These are phyloP conservation scores for Lithophane leautieri DNA, from an alignment of 2,888 invertebrate genomes.

Conservation along the genomic window DNA sequence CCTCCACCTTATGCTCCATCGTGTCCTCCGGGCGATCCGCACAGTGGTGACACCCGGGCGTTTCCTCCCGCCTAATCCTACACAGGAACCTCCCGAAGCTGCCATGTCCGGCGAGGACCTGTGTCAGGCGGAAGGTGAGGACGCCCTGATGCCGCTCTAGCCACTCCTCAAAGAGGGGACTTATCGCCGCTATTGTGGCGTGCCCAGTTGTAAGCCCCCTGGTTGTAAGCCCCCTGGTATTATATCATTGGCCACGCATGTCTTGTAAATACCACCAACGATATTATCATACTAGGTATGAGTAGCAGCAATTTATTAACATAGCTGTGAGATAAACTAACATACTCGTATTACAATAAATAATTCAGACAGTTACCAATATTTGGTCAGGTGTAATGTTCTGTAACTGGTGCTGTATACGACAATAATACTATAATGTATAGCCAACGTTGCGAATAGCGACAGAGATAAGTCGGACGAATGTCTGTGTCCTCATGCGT, in stretches of 20 bases:
- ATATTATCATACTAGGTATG: neutral
- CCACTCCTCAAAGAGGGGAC: too few relatives aligned
- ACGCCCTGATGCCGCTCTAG: too few relatives aligned
- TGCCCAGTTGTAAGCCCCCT: too few relatives aligned
- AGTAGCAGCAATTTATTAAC: conserved; percentile 3
- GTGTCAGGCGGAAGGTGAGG: too few relatives aligned
- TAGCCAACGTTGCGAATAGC: conserved; percentile 14
- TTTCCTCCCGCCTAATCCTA: too few relatives aligned
- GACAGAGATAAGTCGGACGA: conserved; percentile 5
- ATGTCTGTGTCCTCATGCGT: conserved; percentile 16
- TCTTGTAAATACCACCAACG: neutral
- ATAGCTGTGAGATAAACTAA: conserved; percentile 11
- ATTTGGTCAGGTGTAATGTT: conserved; percentile 48
- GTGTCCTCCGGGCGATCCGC: too few relatives aligned
- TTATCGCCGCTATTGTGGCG: too few relatives aligned
- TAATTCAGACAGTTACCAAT: conserved; percentile 7
- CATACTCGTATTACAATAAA: neutral
- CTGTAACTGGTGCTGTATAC: neutral
- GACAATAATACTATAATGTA: conserved; percentile 16
- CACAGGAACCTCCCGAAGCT: too few relatives aligned
- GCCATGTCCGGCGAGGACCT: too few relatives aligned
- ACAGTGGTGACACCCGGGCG: too few relatives aligned
- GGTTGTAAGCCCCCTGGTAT: too few relatives aligned
- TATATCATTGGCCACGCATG: neutral
- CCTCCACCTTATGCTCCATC: too few relatives aligned